A percentile compares a stretch with the other conserved stretches of the same genome.
Evolutionary conservation across 2,888 invertebrate species (phyloP).

Genomic region (Melikaiella ostensackeni): DNA sequence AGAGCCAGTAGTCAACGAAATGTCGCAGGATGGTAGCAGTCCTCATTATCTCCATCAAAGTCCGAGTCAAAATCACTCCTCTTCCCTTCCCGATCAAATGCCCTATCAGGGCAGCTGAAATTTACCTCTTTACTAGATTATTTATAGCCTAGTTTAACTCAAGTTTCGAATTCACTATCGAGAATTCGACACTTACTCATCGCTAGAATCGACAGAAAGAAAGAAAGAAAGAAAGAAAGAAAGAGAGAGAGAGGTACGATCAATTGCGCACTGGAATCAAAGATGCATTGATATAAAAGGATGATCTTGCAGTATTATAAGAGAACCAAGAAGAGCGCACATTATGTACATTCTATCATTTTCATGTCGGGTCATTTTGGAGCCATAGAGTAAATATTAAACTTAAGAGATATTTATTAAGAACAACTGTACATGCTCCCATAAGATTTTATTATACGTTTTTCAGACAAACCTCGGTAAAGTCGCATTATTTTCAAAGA

Average conservation of each 20-base stretch:
- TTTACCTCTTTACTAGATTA: slow-evolving; percentile 74
- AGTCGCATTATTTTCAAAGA: neutral
- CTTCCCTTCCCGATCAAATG: slow-evolving; percentile 76
- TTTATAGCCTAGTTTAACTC: slow-evolving; percentile 56
- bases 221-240: slow-evolving; percentile 45
- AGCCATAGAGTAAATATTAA: slow-evolving; percentile 33
- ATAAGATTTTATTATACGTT: slow-evolving; percentile 13
- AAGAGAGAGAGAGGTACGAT: slow-evolving; percentile 43
- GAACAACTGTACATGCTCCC: slow-evolving; percentile 13
- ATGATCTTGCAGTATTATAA: slow-evolving; percentile 72
- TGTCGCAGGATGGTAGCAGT: slow-evolving; percentile 75
- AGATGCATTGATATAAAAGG: slow-evolving; percentile 47
- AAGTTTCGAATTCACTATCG: slow-evolving; percentile 51
- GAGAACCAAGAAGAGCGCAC: slow-evolving; percentile 63
- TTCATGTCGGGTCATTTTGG: slow-evolving; percentile 40
- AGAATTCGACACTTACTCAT: slow-evolving; percentile 15
- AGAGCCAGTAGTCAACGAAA: slow-evolving; percentile 73
- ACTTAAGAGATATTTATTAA: slow-evolving; percentile 32
- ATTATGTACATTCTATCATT: slow-evolving; percentile 50
- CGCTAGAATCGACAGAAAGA: slow-evolving; percentile 31
- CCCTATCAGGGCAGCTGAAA: slow-evolving; percentile 77
- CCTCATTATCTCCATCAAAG: slow-evolving; percentile 75
- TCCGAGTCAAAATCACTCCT: slow-evolving; percentile 75
- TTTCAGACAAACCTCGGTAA: neutral
- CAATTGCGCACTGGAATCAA: slow-evolving; percentile 32